A percentile compares a stretch with the other conserved stretches of the same genome.
Conservation (phyloP, 1,140 invertebrate species). For the Diachasma alloeum region DNA sequence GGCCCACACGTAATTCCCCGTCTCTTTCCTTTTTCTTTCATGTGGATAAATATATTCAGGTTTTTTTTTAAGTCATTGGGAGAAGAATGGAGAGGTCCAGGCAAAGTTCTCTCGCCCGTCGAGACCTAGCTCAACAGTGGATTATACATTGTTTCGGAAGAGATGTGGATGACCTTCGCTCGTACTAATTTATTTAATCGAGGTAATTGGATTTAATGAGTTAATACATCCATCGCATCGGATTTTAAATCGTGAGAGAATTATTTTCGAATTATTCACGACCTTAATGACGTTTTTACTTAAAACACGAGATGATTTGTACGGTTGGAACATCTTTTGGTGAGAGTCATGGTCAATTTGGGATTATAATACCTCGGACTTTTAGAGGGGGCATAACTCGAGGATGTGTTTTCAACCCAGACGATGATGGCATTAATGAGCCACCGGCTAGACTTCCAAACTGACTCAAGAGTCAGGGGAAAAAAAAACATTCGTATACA, state of each 20-base stretch:
- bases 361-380: constrained; percentile 35
- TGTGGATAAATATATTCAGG: constrained; percentile 33
- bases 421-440: constrained; percentile 36
- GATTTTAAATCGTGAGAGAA: constrained; percentile 49
- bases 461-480: not conserved
- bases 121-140: too few relatives aligned
- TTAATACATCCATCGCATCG: constrained; percentile 37
- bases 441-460: constrained; percentile 13
- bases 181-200: not conserved
- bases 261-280: constrained; percentile 63
- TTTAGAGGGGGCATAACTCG: not conserved
- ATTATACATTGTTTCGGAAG: too few relatives aligned
- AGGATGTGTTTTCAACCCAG: constrained; percentile 22
- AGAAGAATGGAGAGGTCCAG: constrained; percentile 7
- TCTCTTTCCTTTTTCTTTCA: constrained; percentile 19
- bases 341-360: constrained; percentile 47
- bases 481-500: not conserved
- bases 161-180: too few relatives aligned
- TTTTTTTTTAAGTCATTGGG: not conserved
- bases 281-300: constrained; percentile 57
- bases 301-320: constrained; percentile 25
- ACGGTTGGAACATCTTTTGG: constrained; percentile 23
- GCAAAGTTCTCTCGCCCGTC: not conserved
- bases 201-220: not conserved
- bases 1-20: constrained; percentile 44